Evolutionary conservation across 2,888 invertebrate genomes (phyloP).

Genomic region (Brenthis daphne): DNA sequence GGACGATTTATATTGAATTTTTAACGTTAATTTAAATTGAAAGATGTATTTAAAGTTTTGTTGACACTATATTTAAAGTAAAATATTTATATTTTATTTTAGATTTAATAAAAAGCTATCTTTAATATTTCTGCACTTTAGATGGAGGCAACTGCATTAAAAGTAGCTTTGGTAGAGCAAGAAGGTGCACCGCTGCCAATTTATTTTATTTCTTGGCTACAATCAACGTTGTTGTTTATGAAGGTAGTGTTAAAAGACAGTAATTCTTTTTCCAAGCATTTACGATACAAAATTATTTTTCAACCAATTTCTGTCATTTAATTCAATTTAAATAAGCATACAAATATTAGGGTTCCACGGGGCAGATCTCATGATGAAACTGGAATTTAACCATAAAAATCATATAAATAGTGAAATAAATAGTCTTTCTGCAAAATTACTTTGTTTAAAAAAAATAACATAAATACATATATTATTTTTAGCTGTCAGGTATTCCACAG

Average conservation of each 20-base stretch:
- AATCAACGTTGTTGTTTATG: conserved; percentile 90
- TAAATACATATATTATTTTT: conserved; percentile 1
- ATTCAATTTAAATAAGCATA: neutral
- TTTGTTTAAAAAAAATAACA: too few species aligned
- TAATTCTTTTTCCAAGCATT: too few species aligned
- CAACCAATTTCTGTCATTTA: neutral
- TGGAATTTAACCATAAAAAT: too few species aligned
- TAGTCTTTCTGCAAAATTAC: too few species aligned
- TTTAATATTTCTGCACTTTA: conserved; percentile 42
- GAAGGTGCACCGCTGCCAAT: conserved; percentile 91
- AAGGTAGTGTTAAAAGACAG: conserved; percentile 50
- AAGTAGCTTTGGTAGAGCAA: conserved; percentile 93
- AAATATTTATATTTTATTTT: too few species aligned
- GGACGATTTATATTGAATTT: too few species aligned
- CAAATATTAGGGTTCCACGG: too few species aligned
- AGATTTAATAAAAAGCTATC: neutral
- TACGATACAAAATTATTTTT: neutral
- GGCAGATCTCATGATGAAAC: neutral
- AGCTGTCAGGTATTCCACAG: conserved; percentile 68
- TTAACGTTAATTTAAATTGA: too few species aligned
- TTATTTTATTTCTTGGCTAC: conserved; percentile 92
- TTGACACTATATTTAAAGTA: too few species aligned
- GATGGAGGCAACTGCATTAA: conserved; percentile 90
- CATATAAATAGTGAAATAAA: too few species aligned
- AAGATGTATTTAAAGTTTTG: too few species aligned